Percentiles rank a stretch among this genome's conserved stretches.
Evolutionary conservation across 1,140 invertebrate species (phyloP).

Genomic region (Trypoxylus dichotomus): DNA sequence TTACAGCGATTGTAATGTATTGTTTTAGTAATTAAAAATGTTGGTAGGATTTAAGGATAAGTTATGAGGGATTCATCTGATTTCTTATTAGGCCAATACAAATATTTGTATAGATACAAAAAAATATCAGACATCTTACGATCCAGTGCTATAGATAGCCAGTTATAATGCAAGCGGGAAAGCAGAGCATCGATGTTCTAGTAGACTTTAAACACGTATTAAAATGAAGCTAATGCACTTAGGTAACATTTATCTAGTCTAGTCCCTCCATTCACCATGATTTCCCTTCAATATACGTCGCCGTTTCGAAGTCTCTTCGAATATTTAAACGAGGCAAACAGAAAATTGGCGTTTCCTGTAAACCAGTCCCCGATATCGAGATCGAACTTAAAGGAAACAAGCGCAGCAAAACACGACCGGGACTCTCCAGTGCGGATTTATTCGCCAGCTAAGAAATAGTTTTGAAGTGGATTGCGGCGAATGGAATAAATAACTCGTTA

Average conservation of each 20-base stretch:
- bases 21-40: too few species aligned
- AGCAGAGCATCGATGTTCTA: too few species aligned
- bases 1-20: too few species aligned
- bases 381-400: slow-evolving; percentile 15
- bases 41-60: too few species aligned
- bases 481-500: slow-evolving; percentile 20
- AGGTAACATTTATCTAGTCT: slow-evolving; percentile 13
- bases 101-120: too few species aligned
- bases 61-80: too few species aligned
- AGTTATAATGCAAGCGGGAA: too few species aligned
- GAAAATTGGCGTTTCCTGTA: slow-evolving; percentile 23
- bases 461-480: slow-evolving; percentile 22
- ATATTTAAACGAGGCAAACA: slow-evolving; percentile 22
- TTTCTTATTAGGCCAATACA: too few species aligned
- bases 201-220: neutral
- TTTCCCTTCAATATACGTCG: slow-evolving; percentile 19
- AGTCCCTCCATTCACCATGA: neutral
- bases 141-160: too few species aligned
- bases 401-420: neutral
- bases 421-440: slow-evolving; percentile 3
- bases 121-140: too few species aligned
- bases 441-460: slow-evolving; percentile 16
- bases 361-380: slow-evolving; percentile 10
- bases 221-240: neutral
- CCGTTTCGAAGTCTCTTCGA: neutral